Evolutionary conservation across 2,113 vertebrate species (phyloP), one percentile per base, ranked within the genome.

Genomic region (Peromyscus californicus): DNA sequence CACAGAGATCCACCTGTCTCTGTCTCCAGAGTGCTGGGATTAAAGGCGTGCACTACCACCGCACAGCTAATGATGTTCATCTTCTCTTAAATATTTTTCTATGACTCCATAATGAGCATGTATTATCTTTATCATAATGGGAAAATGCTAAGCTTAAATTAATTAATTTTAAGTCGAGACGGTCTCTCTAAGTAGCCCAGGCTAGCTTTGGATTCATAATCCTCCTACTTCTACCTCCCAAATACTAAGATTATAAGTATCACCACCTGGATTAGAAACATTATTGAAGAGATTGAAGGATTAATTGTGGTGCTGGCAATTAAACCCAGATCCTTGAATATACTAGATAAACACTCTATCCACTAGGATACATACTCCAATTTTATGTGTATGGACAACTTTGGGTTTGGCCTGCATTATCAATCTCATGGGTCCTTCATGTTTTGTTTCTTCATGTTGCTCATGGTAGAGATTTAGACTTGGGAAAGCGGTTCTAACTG

Each of bases 371-470:
- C n/a, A n/a, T n/a, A n/a, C n/a, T n/a, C n/a, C 65, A 85, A 17
- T n/a, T 82, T 96, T 54, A 88, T 89, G 83, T 92, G 76, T 65
- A 78, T 94, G 92, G 57, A n/a, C 10, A 67, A 4, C 33, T 76
- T 92, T 86, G 26, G 79, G 74, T 22, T 13, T 54, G n/a, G 51
- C 26, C 69, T 78, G 31, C 45, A 19, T 48, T 76, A 2, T 94
- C 33, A 3, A 26, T 3, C 29, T 54, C 45, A 9, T 13, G 0
- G 6, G n/a, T 10, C 45, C 45, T 48, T 48, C 45, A 48, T 48
- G 45, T 7, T 48, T 4, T 7, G 6, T 48, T 51, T 9, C 54
- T 1, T 69, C 59, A 10, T 33, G 21, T 42, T 69, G 65, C 13
- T 33, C 36, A 11, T 72, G 48, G 69, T n/a, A 31, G 17, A n/a